Evolutionary conservation across 2,797 vertebrate species (phyloP).

Genomic region (Hydrocynus forskahlii): DNA sequence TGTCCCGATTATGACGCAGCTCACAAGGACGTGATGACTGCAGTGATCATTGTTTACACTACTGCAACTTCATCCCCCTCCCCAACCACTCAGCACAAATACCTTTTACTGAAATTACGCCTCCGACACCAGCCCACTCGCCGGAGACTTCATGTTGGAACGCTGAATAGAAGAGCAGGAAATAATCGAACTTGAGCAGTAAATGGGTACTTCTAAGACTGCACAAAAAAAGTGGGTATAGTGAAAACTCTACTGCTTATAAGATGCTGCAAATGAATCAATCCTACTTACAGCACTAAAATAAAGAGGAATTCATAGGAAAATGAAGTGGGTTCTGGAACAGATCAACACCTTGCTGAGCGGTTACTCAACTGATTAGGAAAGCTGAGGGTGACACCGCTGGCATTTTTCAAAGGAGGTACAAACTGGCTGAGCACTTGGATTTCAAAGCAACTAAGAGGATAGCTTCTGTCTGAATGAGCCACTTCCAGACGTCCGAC

Average conservation of each 20-base stretch:
- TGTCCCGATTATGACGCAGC: background rate
- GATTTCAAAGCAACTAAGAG: background rate
- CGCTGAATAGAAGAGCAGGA: background rate
- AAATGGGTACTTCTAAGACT: too few relatives aligned
- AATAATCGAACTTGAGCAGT: background rate
- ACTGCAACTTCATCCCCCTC: background rate
- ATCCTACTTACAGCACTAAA: background rate
- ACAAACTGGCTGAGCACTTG: background rate
- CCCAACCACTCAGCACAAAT: background rate
- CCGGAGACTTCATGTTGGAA: background rate
- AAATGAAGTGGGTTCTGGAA: background rate
- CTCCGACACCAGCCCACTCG: background rate
- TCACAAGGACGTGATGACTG: background rate
- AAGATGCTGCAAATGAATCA: background rate
- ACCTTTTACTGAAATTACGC: background rate
- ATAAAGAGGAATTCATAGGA: background rate
- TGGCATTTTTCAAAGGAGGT: conserved; percentile 9
- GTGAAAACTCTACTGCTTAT: background rate
- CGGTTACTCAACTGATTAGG: background rate
- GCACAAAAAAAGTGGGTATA: background rate
- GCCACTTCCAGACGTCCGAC: background rate
- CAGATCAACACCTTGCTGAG: conserved; percentile 9
- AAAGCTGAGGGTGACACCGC: background rate
- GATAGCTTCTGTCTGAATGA: conserved; percentile 7
- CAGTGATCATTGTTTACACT: background rate